Evolutionary conservation across 2,113 vertebrate species (phyloP), one percentile per base, ranked within the genome.

Genomic region (Panthera uncia): DNA sequence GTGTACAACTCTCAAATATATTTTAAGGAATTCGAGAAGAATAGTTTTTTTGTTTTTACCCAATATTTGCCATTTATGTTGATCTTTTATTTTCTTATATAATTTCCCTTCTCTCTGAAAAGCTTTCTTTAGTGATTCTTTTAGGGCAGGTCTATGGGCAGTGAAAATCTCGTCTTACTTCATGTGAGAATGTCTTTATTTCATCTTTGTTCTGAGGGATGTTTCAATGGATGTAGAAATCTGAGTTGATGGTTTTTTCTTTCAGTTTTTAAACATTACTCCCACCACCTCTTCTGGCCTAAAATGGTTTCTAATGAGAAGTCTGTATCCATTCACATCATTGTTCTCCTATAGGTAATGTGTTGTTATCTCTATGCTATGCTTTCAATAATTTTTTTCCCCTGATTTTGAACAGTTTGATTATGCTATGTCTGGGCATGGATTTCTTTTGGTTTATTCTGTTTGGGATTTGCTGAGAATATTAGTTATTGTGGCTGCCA

Each of bases 391-490:
- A 76, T 14, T 81, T 65, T 76, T 15, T 79, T 41, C 18, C 33
- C 66, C 81, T 79, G 36, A 79, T 88, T 85, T 89, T 91, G 31
- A 95, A 21, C 41, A 95, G 16, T 89, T 94, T 23, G 29, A 88
- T 91, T 65, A 50, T 80, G 48, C 73, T 31, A 5, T 79, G 4
- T 82, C 23, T 93, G 7, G 36, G 71, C 11, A 29, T 66, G 65
- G 23, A 68, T 84, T 92, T 96, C 19, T 90, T 96, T 93, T 48
- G 13, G 27, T 89, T 61, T 94, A 76, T 65, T 86, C 57, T 36
- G 41, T 71, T 93, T 83, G 29, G 18, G 5, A 1, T 94, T 95
- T 88, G 41, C 84, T 85, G 65, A 95, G 7, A 33, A 2, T 81
- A 65, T 92, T 95, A 74, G 55, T 92, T 92, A 76, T 63, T 88